phyloP scores from a whole-genome alignment of 2,888 invertebrate genomes.

The Parthenolecanium corni region DNA sequence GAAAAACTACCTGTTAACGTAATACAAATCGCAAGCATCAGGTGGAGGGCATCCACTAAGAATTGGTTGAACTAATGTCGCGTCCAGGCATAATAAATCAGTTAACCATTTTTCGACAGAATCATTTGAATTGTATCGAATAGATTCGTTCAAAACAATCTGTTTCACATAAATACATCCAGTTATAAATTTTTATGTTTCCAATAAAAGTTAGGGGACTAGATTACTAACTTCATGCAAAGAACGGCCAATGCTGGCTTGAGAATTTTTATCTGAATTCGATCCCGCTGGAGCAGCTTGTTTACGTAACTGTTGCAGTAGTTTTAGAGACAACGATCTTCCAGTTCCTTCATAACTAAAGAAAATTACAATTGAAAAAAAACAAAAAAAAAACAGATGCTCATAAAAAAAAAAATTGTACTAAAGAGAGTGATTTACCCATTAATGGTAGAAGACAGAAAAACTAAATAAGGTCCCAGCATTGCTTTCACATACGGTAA shows the following conservation, averaged over 20 bases:
- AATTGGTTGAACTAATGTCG: constrained; percentile 53
- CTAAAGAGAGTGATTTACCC: constrained; percentile 45
- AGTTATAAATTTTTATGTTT: not conserved
- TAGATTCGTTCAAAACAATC: constrained; percentile 83
- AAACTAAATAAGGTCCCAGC: constrained; percentile 80
- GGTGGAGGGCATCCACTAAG: constrained; percentile 79
- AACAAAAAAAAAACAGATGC: not conserved
- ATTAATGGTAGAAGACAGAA: constrained; percentile 92
- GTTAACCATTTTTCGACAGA: constrained; percentile 85
- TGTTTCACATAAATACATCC: constrained; percentile 37
- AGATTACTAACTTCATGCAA: constrained; percentile 8
- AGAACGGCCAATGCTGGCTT: not conserved
- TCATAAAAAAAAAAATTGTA: not conserved
- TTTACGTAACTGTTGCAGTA: constrained; percentile 73
- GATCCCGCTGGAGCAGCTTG: constrained; percentile 47
- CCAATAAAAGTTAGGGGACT: not conserved
- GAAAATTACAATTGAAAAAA: constrained; percentile 1
- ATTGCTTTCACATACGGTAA: constrained; percentile 80
- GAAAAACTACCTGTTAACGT: constrained; percentile 49
- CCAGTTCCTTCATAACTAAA: constrained; percentile 89
- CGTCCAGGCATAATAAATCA: constrained; percentile 79
- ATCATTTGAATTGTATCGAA: constrained; percentile 80
- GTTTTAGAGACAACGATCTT: constrained; percentile 83
- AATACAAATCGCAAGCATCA: constrained; percentile 74
- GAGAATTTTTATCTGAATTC: constrained; percentile 38